Evolutionary conservation across 2,113 vertebrate species (phyloP).

Genomic region (Hippocampus barbouri): DNA sequence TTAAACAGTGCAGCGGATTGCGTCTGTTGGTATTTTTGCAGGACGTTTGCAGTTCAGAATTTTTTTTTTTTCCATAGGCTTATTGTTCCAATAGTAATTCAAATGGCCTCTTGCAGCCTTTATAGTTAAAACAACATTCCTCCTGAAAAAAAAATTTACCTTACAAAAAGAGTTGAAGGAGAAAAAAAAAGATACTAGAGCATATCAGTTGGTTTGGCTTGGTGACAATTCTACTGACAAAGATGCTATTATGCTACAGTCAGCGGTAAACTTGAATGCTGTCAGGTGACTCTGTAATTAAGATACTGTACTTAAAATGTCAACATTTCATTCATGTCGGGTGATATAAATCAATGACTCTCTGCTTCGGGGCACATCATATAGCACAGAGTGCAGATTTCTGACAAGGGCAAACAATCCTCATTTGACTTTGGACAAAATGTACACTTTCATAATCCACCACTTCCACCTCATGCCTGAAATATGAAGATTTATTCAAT

Average conservation of each 20-base stretch:
- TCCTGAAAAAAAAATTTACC: background rate
- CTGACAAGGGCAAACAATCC: too few species aligned
- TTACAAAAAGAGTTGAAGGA: conserved; percentile 6
- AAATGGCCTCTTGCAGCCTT: background rate
- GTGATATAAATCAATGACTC: conserved; percentile 24
- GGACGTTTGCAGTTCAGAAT: too few species aligned
- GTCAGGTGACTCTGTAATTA: conserved; percentile 20
- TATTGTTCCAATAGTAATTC: background rate
- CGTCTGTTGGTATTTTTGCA: too few species aligned
- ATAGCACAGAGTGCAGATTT: background rate
- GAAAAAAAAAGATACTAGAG: background rate
- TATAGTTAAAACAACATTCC: background rate
- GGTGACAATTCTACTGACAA: background rate
- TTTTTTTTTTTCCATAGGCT: too few species aligned
- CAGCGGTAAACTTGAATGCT: conserved; percentile 8
- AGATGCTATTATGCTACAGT: background rate
- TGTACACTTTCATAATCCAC: too few species aligned
- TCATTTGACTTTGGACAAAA: too few species aligned
- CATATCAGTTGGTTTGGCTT: background rate
- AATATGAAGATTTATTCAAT: too few species aligned
- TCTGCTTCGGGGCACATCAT: background rate
- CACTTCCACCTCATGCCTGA: too few species aligned
- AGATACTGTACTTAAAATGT: conserved; percentile 18
- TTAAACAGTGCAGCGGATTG: too few species aligned
- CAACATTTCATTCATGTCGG: conserved; percentile 18